Conservation (phyloP, 2,113 vertebrate genomes). For the Montifringilla adamsi region DNA sequence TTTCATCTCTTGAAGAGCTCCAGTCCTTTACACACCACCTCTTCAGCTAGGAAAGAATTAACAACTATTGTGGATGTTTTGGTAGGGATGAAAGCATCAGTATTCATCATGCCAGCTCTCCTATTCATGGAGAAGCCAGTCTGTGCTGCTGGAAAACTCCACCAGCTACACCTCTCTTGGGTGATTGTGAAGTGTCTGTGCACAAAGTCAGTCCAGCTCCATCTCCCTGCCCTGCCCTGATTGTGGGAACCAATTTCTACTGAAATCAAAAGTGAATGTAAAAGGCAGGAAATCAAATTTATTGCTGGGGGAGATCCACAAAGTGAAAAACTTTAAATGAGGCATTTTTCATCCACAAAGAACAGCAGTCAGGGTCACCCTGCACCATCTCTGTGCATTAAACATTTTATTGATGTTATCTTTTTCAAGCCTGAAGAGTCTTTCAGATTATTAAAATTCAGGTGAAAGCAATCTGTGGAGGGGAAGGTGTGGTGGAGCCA, state of each 20-base stretch:
- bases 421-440: not conserved
- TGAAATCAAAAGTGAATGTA: not conserved
- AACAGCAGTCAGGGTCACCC: not conserved
- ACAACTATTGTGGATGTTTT: not conserved
- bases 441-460: not conserved
- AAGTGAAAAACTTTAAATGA: not conserved
- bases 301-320: not conserved
- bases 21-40: not conserved
- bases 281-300: not conserved
- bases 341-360: not conserved
- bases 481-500: not conserved
- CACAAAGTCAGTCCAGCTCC: not conserved
- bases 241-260: not conserved
- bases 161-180: not conserved
- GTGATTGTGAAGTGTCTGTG: not conserved
- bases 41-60: not conserved
- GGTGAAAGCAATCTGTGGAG: not conserved
- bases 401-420: not conserved
- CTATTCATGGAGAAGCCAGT: not conserved
- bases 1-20: not conserved
- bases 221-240: not conserved
- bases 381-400: not conserved
- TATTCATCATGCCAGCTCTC: not conserved
- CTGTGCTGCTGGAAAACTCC: not conserved
- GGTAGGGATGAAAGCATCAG: not conserved